A percentile compares a stretch with the other conserved stretches of the same genome.
Evolutionary conservation across 2,888 invertebrate genomes (phyloP).

Genomic region (Temnothorax rugatulus): DNA sequence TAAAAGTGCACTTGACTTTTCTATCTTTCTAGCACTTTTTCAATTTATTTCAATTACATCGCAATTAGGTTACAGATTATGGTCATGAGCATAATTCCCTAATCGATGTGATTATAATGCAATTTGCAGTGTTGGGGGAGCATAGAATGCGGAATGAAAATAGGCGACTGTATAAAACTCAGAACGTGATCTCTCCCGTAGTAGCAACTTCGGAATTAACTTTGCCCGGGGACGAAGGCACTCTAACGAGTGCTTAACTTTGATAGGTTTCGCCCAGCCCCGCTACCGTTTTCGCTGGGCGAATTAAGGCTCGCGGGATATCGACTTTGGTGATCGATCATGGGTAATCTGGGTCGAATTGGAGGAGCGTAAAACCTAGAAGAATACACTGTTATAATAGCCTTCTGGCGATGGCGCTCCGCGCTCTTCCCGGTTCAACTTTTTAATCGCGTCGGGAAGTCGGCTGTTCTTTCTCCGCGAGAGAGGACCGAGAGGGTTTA

Average conservation of each 20-base stretch:
- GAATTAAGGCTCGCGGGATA: conserved; percentile 55
- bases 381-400: conserved; percentile 35
- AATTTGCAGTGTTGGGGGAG: conserved; percentile 2
- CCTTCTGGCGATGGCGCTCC: neutral
- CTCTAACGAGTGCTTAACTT: conserved; percentile 76
- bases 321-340: conserved; percentile 40
- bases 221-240: conserved; percentile 54
- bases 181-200: conserved; percentile 26
- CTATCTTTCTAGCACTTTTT: neutral
- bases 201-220: conserved; percentile 62
- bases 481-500: conserved; percentile 13
- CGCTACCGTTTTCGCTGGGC: conserved; percentile 52
- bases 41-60: neutral
- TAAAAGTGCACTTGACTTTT: neutral
- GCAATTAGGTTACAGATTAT: neutral
- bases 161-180: conserved; percentile 56
- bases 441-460: conserved; percentile 45
- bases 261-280: conserved; percentile 66
- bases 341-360: conserved; percentile 49
- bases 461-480: neutral
- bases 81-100: neutral
- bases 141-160: neutral
- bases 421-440: conserved; percentile 14
- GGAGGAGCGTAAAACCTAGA: conserved; percentile 18
- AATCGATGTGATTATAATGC: conserved; percentile 1